phyloP scores from a whole-genome alignment of 1,140 invertebrate genomes.

The Drosophila nigrodunni region DNA sequence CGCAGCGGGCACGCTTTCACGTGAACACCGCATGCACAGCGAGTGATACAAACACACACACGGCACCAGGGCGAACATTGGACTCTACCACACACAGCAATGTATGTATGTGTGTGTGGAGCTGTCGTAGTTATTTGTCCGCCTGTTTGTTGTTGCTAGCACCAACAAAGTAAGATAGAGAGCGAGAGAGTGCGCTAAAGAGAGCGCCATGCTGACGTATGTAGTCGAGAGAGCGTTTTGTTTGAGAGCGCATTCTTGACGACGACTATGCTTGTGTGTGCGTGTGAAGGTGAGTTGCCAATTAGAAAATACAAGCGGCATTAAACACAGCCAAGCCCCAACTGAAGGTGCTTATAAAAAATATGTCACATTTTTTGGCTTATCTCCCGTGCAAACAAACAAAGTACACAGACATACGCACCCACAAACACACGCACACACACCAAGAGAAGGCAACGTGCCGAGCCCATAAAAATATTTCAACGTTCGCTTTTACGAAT shows the following conservation, averaged over 20 bases:
- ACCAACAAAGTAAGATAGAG: conserved; percentile 2
- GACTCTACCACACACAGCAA: conserved; percentile 61
- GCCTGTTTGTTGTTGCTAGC: conserved; percentile 35
- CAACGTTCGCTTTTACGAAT: conserved; percentile 20
- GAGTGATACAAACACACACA: conserved; percentile 74
- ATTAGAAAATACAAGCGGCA: conserved; percentile 37
- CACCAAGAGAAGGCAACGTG: conserved; percentile 49
- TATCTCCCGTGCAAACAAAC: conserved; percentile 53
- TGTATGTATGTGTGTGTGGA: conserved; percentile 16
- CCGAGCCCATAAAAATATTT: conserved; percentile 75
- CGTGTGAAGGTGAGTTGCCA: conserved; percentile 41
- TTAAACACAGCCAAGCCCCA: conserved; percentile 67
- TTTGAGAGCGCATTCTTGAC: conserved; percentile 35
- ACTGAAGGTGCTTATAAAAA: conserved; percentile 47
- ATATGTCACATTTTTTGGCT: conserved; percentile 69
- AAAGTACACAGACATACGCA: conserved; percentile 50
- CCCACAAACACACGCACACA: conserved; percentile 2
- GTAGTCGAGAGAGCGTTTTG: conserved; percentile 19
- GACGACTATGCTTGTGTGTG: conserved; percentile 12
- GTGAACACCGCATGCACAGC: conserved; percentile 84
- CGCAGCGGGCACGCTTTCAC: conserved; percentile 84
- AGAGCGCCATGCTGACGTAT: conserved; percentile 42
- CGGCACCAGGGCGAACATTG: conserved; percentile 62
- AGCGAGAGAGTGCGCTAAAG: conserved; percentile 22
- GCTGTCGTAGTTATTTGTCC: conserved; percentile 41